Base-by-base conservation (phyloP, 1,140 invertebrate genomes). In the Drosophila tropicalis region DNA sequence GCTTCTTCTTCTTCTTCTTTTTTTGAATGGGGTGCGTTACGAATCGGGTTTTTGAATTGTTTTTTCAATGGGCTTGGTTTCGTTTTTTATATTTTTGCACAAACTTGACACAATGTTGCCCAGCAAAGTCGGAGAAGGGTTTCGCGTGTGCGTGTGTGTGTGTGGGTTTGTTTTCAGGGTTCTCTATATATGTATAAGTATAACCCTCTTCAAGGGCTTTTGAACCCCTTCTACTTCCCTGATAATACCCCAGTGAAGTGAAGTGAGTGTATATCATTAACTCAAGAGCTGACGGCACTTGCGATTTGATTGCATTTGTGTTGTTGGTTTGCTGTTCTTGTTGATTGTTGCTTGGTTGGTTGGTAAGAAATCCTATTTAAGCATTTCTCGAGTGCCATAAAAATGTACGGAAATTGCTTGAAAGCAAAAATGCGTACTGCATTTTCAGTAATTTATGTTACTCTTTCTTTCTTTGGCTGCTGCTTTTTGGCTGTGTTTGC, bases 181-280 rank as follows among this genome's bases (percentile, higher is more conserved):
- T 51, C 44, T 51, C 44, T 19, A 22, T 12, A 70, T 56, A 55
- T 22, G 3, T 5, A 29, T 29, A 29, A 29, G 29, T 29, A 29
- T 61, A 72, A 69, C 78, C 70, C 82, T 75, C 65, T 67, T 86
- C 58, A 75, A 76, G 60, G 67, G 69, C 34, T 19, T 62, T 70
- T 55, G 70, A 72, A 66, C 70, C 70, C 70, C 72, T 60, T 60
- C 25, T 19, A 3, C 17, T n/a, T 9, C 32, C 25, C 67, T 34
- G 22, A 41, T 12, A 56, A 84, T 67, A 71, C 68, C 74, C 64
- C 67, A 72, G 56, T 39, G 56, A 36, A 58, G 56, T 87, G 75
- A 86, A 87, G 83, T 79, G 84, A 87, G 79, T 87, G 84, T 86
- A 89, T 86, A 86, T 86, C 84, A 86, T 86, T 86, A 86, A 86